Base-by-base conservation (phyloP, 2,888 invertebrate species). In the Trimorus sp. region DNA sequence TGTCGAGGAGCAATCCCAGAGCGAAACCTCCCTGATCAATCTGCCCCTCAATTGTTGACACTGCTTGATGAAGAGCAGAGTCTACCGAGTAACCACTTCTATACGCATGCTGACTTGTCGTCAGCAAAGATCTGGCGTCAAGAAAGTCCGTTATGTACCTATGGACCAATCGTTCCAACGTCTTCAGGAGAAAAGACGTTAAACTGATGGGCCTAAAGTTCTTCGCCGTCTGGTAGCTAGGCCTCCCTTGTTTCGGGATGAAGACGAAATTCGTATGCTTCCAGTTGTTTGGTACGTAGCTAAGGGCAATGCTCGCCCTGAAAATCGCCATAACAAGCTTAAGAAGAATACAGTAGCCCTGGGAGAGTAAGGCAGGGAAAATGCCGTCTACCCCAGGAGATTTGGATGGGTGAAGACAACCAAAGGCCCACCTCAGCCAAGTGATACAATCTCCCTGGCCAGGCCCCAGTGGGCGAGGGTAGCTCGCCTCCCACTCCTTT, bases 21-120 rank as follows among this genome's bases (percentile, higher is more conserved):
- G 49, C 65, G n/a, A 38, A 53, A 7, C 49, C 63, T n/a, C 37
- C 40, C 6, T 37, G 38, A 7, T 53, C 65, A 7, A 65, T 11
- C 15, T 65, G 51, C 38, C 38, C 38, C 15, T 65, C 65, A 15
- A 65, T 65, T 4, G 15, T 12, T 8, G 65, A 53, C 8, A 51
- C 51, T 65, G 65, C 51, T 15, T 65, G 65, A 14, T 65, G 65
- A 1, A 65, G 38, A 0, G 62, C 62, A 8, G 62, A 11, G 11
- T 63, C 63, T 1, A 38, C 51, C 12, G 63, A 63, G 15, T n/a
- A 16, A 7, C 49, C 51, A 15, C 14, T 63, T 11, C 63, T 63
- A n/a, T 51, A 63, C 9, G 62, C 49, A 38, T 51, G 63, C 8
- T 63, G 51, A 14, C 38, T 8, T 7, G 36, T 7, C 7, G 51